phyloP scores from a whole-genome alignment of 92 coral and sea anemone species.

The Desmophyllum pertusum region DNA sequence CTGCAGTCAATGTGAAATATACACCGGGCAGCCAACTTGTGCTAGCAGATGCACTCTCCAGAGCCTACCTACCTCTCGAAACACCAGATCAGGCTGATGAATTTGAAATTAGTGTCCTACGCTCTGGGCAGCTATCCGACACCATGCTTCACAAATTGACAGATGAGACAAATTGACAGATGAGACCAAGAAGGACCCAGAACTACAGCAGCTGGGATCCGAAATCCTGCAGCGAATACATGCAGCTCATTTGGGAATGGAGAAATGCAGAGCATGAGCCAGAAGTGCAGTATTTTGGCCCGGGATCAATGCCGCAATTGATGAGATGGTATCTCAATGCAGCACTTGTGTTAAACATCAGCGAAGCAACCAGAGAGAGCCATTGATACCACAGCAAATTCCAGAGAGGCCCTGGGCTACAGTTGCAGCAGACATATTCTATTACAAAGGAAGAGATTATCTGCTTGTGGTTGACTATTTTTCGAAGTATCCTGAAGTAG shows the following conservation, averaged over 20 bases:
- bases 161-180: too few relatives aligned
- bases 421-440: constrained; percentile 47
- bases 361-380: constrained; percentile 60
- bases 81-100: constrained; percentile 2
- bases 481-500: constrained; percentile 44
- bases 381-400: constrained; percentile 47
- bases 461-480: constrained; percentile 36
- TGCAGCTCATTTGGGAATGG: too few relatives aligned
- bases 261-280: constrained; percentile 50
- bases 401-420: constrained; percentile 51
- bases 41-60: background rate
- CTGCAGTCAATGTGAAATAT: constrained; percentile 19
- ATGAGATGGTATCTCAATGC: constrained; percentile 43
- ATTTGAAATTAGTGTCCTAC: too few relatives aligned
- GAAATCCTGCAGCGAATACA: constrained; percentile 41
- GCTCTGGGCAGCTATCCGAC: constrained; percentile 8
- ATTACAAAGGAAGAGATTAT: constrained; percentile 45
- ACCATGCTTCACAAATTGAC: constrained; percentile 33
- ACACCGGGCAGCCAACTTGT: constrained; percentile 18
- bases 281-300: constrained; percentile 56
- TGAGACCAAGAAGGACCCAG: constrained; percentile 45
- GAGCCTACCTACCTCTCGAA: too few relatives aligned
- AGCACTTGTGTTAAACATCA: constrained; percentile 37
- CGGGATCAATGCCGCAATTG: constrained; percentile 45
- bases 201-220: constrained; percentile 36